These are phyloP conservation scores for Melanotaenia parkinsoni DNA, from an alignment of 2,797 vertebrate species.

Conservation along the genomic window DNA sequence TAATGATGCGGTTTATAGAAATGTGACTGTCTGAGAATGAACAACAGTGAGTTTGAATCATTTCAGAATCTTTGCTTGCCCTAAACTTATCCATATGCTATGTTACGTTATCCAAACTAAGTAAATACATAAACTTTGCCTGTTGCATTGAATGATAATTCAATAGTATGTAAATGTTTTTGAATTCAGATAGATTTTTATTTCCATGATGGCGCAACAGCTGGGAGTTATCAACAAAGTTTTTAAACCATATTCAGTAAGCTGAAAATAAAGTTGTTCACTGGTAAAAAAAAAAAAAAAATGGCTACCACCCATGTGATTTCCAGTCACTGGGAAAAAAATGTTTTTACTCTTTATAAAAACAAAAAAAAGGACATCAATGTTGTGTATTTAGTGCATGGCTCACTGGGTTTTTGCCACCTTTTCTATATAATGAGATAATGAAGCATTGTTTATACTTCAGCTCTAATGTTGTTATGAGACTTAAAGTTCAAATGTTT, in stretches of 20 bases:
- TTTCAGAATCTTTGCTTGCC: neutral
- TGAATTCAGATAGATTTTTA: neutral
- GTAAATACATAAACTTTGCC: neutral
- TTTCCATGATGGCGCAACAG: neutral
- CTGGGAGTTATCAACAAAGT: neutral
- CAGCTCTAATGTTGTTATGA: neutral
- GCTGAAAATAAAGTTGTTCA: neutral
- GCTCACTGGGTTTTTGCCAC: neutral
- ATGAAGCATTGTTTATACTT: slow-evolving; percentile 3
- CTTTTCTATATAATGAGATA: slow-evolving; percentile 6
- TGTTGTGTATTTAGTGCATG: neutral
- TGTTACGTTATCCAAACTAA: neutral
- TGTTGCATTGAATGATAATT: neutral
- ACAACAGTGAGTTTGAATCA: slow-evolving; percentile 3
- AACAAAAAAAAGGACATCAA: no score
- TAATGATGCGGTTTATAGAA: slow-evolving; percentile 49
- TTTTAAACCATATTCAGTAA: neutral
- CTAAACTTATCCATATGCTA: neutral
- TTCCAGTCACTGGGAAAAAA: no score
- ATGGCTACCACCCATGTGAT: neutral
- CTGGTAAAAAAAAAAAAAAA: neutral
- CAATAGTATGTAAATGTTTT: no score
- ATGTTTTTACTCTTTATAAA: no score
- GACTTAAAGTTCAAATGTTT: slow-evolving; percentile 22
- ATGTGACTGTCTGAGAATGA: slow-evolving; percentile 11